phyloP scores from a whole-genome alignment of 2,113 vertebrate species.

The Coturnix japonica region DNA sequence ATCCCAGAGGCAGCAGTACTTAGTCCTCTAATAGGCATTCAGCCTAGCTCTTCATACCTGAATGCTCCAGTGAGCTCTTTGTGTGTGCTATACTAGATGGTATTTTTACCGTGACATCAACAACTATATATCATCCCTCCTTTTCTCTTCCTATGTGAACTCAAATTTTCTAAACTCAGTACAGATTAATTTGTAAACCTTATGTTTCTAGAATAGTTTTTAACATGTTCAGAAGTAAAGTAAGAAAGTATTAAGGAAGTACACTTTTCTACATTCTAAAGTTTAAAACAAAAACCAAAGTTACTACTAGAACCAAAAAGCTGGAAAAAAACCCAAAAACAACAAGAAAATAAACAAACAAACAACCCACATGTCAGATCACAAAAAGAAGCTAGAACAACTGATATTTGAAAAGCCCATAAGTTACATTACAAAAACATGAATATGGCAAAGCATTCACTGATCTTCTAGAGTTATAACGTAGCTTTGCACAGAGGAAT shows the following conservation, averaged over 20 bases:
- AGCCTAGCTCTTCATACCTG: constrained; percentile 53
- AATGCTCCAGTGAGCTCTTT: constrained; percentile 68
- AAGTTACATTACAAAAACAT: not conserved
- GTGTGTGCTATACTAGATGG: constrained; percentile 33
- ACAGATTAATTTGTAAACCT: not conserved
- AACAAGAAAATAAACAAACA: too few relatives aligned
- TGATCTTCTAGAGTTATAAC: not conserved
- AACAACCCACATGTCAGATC: not conserved
- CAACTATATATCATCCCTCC: constrained; percentile 46
- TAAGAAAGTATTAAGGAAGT: not conserved
- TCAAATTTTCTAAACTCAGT: constrained; percentile 6
- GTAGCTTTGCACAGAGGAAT: not conserved
- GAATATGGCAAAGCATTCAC: not conserved
- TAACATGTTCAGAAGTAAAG: not conserved
- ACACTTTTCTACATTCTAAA: not conserved
- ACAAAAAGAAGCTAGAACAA: not conserved
- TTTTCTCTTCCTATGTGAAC: not conserved
- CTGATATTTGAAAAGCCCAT: not conserved
- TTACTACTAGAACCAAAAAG: not conserved
- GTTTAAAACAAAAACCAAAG: not conserved
- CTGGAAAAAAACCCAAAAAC: not conserved
- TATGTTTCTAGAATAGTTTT: not conserved
- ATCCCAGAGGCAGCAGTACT: constrained; percentile 68
- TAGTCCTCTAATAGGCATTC: constrained; percentile 61
- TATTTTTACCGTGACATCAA: constrained; percentile 63